These are phyloP conservation scores for Rhinoraja longicauda DNA, from an alignment of 2,797 vertebrate genomes.

Conservation along the genomic window DNA sequence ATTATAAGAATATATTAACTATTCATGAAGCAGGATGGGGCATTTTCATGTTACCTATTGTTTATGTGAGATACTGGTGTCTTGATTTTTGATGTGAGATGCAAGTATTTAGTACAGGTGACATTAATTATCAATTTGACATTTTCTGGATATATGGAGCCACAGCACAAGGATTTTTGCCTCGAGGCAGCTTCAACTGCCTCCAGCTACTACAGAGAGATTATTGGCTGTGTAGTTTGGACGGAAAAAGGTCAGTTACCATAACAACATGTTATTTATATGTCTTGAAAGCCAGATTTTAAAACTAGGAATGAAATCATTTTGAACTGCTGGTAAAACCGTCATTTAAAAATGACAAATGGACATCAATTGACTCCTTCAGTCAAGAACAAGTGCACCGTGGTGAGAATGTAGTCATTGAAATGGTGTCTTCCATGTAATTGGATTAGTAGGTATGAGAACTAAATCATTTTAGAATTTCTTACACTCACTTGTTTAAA, in stretches of 20 bases:
- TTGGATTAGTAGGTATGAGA: background rate
- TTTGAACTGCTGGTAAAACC: background rate
- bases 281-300: background rate
- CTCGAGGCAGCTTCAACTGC: background rate
- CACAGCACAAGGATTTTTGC: background rate
- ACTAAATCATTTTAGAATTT: background rate
- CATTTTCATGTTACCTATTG: background rate
- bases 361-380: background rate
- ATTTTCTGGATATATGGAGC: background rate
- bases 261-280: background rate
- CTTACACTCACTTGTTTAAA: background rate
- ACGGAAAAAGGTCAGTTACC: slow-evolving; percentile 1
- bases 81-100: background rate
- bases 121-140: slow-evolving; percentile 4
- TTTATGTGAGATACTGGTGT: background rate
- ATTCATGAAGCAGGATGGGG: background rate
- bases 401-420: background rate
- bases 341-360: background rate
- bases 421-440: background rate
- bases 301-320: background rate
- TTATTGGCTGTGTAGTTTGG: slow-evolving; percentile 4
- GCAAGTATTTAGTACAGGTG: background rate
- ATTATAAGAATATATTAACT: background rate
- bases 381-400: background rate
- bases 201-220: background rate